phyloP scores from a whole-genome alignment of 1,140 invertebrate genomes.

The Pachypsylla venusta region DNA sequence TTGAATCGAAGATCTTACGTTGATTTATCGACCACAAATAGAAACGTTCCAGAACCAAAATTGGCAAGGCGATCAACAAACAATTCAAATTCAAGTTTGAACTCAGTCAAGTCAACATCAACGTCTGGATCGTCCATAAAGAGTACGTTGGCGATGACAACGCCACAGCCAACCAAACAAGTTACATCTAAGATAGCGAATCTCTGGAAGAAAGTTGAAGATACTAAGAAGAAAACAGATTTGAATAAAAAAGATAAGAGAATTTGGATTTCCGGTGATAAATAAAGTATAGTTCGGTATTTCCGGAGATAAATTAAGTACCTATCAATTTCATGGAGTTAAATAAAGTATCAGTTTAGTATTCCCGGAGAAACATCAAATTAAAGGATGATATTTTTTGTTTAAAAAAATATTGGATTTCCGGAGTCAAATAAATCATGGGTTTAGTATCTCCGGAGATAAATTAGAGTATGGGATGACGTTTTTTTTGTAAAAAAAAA shows the following conservation, averaged over 20 bases:
- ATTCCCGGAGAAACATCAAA: too few relatives aligned
- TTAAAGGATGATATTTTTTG: too few relatives aligned
- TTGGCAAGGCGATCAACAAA: slow-evolving; percentile 31
- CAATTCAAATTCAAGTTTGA: slow-evolving; percentile 44
- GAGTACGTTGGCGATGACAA: slow-evolving; percentile 28
- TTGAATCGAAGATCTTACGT: not conserved
- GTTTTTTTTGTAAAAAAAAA: too few relatives aligned
- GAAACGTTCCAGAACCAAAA: slow-evolving; percentile 22
- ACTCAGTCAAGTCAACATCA: slow-evolving; percentile 34
- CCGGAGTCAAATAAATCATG: too few relatives aligned
- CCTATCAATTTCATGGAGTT: too few relatives aligned
- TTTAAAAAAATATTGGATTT: too few relatives aligned
- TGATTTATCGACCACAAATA: slow-evolving; percentile 14
- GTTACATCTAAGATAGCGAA: slow-evolving; percentile 74
- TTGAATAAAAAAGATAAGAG: slow-evolving; percentile 41
- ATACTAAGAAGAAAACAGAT: slow-evolving; percentile 44
- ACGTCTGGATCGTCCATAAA: slow-evolving; percentile 19
- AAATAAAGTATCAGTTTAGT: too few relatives aligned
- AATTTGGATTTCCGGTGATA: slow-evolving; percentile 49
- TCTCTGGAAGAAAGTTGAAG: slow-evolving; percentile 73
- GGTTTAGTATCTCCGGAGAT: too few relatives aligned
- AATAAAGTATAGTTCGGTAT: too few relatives aligned
- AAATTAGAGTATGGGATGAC: too few relatives aligned
- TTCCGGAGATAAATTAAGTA: too few relatives aligned
- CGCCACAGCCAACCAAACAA: slow-evolving; percentile 41